A percentile compares a stretch with the other conserved stretches of the same genome.
Evolutionary conservation across 2,888 invertebrate genomes (phyloP).

Genomic region (Amphipoea oculea): DNA sequence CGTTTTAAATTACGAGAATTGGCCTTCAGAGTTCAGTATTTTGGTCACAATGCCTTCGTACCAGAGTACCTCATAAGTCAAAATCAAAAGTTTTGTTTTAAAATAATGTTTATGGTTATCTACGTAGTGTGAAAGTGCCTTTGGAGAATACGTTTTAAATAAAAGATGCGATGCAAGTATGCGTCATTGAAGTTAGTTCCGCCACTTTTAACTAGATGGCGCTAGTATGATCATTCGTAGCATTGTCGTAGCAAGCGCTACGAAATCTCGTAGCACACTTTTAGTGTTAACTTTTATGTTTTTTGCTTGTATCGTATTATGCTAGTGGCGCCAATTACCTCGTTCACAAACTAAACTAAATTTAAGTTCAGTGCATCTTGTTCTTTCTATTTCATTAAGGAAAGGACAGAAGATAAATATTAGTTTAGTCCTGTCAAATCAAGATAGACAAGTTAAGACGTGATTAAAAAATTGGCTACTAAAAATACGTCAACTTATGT

Average conservation of each 20-base stretch:
- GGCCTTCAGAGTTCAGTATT: background rate
- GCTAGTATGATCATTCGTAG: slow-evolving; percentile 14
- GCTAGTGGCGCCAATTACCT: too few species aligned
- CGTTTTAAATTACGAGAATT: too few species aligned
- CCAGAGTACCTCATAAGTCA: background rate
- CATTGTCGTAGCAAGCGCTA: slow-evolving; percentile 39
- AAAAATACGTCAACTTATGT: too few species aligned
- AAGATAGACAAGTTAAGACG: too few species aligned
- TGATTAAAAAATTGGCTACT: too few species aligned
- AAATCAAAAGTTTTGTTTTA: background rate
- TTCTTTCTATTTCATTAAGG: too few species aligned
- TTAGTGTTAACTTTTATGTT: background rate
- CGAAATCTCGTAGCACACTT: slow-evolving; percentile 21
- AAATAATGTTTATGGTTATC: background rate
- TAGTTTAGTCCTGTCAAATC: too few species aligned
- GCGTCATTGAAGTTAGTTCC: slow-evolving; percentile 6
- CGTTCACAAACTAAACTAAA: too few species aligned
- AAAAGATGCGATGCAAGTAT: background rate
- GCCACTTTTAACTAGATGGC: slow-evolving; percentile 33
- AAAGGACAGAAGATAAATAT: too few species aligned
- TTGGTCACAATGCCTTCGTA: background rate
- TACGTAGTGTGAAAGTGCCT: background rate
- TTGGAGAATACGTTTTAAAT: background rate
- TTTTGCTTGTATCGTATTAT: background rate
- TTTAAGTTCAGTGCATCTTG: too few species aligned